Evolutionary conservation across 2,113 vertebrate species (phyloP), one percentile per base, ranked within the genome.

Genomic region (Tyrannus savana): DNA sequence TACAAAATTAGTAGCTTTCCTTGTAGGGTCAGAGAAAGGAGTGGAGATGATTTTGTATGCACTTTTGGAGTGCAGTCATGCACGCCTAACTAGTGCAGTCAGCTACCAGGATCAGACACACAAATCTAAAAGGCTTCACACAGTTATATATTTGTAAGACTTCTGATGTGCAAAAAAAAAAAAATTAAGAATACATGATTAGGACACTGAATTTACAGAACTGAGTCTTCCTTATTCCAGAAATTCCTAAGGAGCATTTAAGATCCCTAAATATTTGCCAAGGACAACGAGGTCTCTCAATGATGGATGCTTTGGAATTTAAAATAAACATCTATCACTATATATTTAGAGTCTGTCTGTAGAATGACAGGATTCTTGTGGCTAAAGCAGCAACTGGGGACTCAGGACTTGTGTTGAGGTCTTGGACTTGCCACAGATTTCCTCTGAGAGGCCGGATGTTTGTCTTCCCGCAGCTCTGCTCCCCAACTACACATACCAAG

Each of bases 361-460:
- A 92, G 63, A 90, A 90, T 67, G 47, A 59, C 89, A 74, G 56
- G 39, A 96, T 87, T 84, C 80, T 86, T 87, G 91, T 60, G 76
- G 91, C 44, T 92, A 89, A 78, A 93, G 64, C 50, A 87, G 64
- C 17, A 89, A 56, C 56, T 71, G 33, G 10, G 30, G 44, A 84
- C 31, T 27, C 59, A 24, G 33, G 35, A 78, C 44, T 80, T 47
- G 42, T 16, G 27, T 42, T 83, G 37, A 73, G 2, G 72, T 86
- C 55, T 78, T 59, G 79, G 64, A 67, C 75, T 84, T 73, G 41
- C 73, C 56, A 74, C 42, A 82, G 0, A 52, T 72, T 84, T 87
- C 84, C 66, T 85, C 42, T 28, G 33, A 72, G 35, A 59, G 39
- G 30, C 27, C 12, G 33, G 59, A 59, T 56, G 33, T 71, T 67